These are phyloP conservation scores for Microctenopoma steveboyesi DNA, from an alignment of 2,797 vertebrate species.

Conservation along the genomic window DNA sequence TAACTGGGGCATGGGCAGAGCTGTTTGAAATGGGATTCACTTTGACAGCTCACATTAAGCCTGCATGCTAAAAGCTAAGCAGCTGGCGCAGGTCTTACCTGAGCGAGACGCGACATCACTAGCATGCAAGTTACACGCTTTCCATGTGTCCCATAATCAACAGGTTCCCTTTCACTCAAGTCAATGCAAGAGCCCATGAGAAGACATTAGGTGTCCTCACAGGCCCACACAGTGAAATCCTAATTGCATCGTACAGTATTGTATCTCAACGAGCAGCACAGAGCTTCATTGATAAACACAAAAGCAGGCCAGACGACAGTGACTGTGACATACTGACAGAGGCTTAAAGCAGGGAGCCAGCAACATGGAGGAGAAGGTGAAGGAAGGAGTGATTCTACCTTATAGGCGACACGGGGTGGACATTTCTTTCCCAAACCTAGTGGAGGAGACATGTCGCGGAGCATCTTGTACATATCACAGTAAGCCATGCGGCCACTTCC, in stretches of 20 bases:
- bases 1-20: slow-evolving; percentile 64
- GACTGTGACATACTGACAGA: slow-evolving; percentile 61
- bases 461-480: slow-evolving; percentile 99
- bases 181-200: background rate
- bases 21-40: slow-evolving; percentile 64
- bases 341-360: slow-evolving; percentile 49
- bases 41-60: slow-evolving; percentile 71
- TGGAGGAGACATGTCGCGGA: slow-evolving; percentile 98
- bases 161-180: background rate
- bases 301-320: slow-evolving; percentile 46
- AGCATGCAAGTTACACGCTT: background rate
- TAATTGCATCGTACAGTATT: slow-evolving; percentile 8
- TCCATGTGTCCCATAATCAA: background rate
- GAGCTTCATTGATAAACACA: slow-evolving; percentile 41
- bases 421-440: slow-evolving; percentile 99
- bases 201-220: slow-evolving; percentile 6
- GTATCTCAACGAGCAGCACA: slow-evolving; percentile 27
- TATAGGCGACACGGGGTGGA: slow-evolving; percentile 96
- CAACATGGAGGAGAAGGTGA: slow-evolving; percentile 17
- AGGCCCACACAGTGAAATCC: background rate
- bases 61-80: slow-evolving; percentile 61
- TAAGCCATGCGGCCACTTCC: slow-evolving; percentile 95
- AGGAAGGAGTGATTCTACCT: slow-evolving; percentile 87
- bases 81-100: slow-evolving; percentile 52
- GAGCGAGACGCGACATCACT: slow-evolving; percentile 21